phyloP scores from a whole-genome alignment of 2,113 vertebrate genomes.

The Glaucomys volans region DNA sequence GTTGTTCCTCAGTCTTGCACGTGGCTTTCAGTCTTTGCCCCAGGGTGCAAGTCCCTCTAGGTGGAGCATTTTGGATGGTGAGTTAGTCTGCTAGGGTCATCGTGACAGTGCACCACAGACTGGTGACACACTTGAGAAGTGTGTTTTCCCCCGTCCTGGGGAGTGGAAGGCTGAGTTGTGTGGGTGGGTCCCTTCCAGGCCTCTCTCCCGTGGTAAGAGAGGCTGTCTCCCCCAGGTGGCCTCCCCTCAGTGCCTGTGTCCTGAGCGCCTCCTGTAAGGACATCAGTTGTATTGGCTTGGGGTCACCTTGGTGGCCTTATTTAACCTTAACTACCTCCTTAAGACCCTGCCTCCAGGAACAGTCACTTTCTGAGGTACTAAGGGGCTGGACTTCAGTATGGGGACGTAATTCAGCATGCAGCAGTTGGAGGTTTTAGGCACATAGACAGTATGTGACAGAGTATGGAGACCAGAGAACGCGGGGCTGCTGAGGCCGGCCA shows the following conservation, averaged over 20 bases:
- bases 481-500: rapidly evolving
- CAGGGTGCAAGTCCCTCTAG: background rate
- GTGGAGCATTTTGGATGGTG: background rate
- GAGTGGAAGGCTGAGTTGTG: background rate
- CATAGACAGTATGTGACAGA: background rate
- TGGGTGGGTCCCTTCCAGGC: background rate
- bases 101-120: rapidly evolving
- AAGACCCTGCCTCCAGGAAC: background rate
- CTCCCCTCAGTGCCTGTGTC: background rate
- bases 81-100: background rate
- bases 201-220: background rate
- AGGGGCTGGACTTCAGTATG: background rate
- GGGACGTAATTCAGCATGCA: background rate
- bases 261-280: background rate
- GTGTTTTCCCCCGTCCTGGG: background rate
- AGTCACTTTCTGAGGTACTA: background rate
- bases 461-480: background rate
- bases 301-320: background rate
- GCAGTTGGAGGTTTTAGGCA: background rate
- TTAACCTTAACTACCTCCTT: background rate
- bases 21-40: background rate
- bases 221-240: rapidly evolving
- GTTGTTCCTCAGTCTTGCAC: background rate
- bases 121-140: background rate
- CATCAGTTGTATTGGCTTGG: background rate